A percentile compares a stretch with the other conserved stretches of the same genome.
phyloP scores from a whole-genome alignment of 2,888 invertebrate species.

The Chaetogeoica ovagalla region DNA sequence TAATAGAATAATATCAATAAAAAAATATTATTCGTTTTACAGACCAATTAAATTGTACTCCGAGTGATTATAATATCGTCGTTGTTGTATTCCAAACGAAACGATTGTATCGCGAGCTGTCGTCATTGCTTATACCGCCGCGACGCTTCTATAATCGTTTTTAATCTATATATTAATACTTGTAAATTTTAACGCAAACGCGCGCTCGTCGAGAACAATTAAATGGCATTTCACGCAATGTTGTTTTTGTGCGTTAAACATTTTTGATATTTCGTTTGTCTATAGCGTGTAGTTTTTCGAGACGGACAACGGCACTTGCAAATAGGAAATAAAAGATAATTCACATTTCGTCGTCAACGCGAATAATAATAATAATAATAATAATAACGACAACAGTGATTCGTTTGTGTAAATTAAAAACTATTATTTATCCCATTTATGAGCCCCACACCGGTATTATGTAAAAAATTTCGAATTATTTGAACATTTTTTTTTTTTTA shows the following conservation, averaged over 20 bases:
- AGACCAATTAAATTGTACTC: not conserved
- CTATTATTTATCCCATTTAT: too few species aligned
- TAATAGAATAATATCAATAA: too few species aligned
- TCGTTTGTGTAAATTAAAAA: too few species aligned
- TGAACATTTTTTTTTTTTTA: too few species aligned
- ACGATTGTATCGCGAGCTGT: constrained; percentile 1
- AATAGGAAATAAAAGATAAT: too few species aligned
- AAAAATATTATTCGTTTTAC: too few species aligned
- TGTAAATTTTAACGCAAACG: not conserved
- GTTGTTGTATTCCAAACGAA: constrained; percentile 13
- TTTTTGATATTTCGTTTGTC: not conserved
- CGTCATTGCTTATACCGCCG: not conserved
- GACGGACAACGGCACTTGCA: not conserved
- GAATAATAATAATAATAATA: too few species aligned
- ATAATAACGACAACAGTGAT: too few species aligned
- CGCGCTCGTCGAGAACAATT: constrained; percentile 25
- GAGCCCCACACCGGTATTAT: too few species aligned
- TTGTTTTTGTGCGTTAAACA: not conserved
- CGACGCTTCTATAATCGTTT: not conserved
- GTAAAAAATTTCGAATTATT: too few species aligned
- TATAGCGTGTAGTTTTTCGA: not conserved
- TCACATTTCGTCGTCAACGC: too few species aligned
- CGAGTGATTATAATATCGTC: not conserved
- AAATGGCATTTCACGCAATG: not conserved
- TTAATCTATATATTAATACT: constrained; percentile 2